Percentiles rank a stretch among this genome's conserved stretches.
These are phyloP conservation scores for Alethe diademata DNA, from an alignment of 2,113 vertebrate species.

Conservation along the genomic window DNA sequence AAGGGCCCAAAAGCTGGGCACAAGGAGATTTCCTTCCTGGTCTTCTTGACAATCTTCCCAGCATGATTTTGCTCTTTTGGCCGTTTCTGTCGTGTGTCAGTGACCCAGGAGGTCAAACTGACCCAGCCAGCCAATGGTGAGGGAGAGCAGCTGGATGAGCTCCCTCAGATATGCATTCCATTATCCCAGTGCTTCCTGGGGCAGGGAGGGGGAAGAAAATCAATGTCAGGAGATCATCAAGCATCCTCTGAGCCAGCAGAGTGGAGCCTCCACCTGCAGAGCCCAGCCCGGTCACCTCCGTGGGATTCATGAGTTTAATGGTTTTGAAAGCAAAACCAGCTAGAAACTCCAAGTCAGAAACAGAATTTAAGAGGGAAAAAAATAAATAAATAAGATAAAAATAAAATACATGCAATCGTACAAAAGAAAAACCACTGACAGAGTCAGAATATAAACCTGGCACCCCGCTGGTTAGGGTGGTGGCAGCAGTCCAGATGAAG, in stretches of 20 bases:
- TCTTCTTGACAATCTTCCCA: background rate
- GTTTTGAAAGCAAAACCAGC: too few relatives aligned
- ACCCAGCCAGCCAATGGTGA: background rate
- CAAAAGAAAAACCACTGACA: too few relatives aligned
- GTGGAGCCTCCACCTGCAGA: background rate
- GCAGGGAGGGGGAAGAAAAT: background rate
- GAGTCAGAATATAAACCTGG: too few relatives aligned
- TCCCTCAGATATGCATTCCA: background rate
- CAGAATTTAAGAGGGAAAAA: too few relatives aligned
- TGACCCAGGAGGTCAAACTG: conserved; percentile 2
- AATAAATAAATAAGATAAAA: too few relatives aligned
- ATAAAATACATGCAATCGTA: too few relatives aligned
- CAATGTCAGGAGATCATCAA: background rate
- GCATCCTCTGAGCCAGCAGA: background rate
- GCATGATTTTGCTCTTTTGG: background rate
- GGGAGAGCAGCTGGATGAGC: background rate
- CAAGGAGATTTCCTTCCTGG: background rate
- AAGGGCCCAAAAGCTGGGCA: background rate
- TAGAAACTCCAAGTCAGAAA: too few relatives aligned
- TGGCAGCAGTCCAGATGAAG: too few relatives aligned
- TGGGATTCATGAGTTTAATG: background rate
- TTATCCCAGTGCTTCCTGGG: background rate
- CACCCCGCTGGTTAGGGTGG: too few relatives aligned
- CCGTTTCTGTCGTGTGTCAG: background rate
- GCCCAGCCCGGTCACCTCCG: background rate